Evolutionary conservation across 2,888 invertebrate species (phyloP).

Genomic region (Hemicrepidius hirtus): DNA sequence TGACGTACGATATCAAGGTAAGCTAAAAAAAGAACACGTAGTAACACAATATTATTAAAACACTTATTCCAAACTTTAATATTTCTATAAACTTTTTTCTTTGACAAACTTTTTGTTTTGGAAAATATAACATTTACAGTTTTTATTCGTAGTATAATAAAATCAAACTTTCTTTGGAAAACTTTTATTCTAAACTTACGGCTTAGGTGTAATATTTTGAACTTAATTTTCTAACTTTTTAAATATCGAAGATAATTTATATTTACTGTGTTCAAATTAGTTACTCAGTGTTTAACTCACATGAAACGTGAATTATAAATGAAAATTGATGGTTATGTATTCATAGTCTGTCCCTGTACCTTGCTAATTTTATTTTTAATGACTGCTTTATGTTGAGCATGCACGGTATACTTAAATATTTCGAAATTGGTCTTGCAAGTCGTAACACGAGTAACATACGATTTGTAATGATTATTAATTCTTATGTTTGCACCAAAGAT

Average conservation of each 20-base stretch:
- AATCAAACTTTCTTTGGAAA: too few relatives aligned
- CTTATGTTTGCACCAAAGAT: neutral
- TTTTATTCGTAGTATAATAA: too few relatives aligned
- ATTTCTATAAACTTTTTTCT: too few relatives aligned
- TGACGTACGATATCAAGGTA: constrained; percentile 47
- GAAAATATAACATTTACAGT: too few relatives aligned
- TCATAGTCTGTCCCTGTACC: constrained; percentile 16
- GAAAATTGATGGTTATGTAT: constrained; percentile 32
- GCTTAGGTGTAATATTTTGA: too few relatives aligned
- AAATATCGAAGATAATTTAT: too few relatives aligned
- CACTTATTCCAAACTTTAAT: neutral
- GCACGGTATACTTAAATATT: constrained; percentile 10
- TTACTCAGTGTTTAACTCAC: constrained; percentile 1
- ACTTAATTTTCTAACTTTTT: too few relatives aligned
- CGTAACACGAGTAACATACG: neutral
- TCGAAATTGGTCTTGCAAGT: constrained; percentile 25
- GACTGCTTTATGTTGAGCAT: constrained; percentile 20
- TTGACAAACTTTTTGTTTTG: too few relatives aligned
- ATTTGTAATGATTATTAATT: neutral
- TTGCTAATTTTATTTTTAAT: constrained; percentile 37
- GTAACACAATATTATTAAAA: neutral
- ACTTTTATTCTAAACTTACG: too few relatives aligned
- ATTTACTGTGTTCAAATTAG: neutral
- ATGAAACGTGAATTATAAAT: constrained; percentile 19
- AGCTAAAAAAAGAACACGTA: neutral